A percentile compares a stretch with the other conserved stretches of the same genome.
Conservation (phyloP, 2,113 vertebrate species). For the Castor canadensis region DNA sequence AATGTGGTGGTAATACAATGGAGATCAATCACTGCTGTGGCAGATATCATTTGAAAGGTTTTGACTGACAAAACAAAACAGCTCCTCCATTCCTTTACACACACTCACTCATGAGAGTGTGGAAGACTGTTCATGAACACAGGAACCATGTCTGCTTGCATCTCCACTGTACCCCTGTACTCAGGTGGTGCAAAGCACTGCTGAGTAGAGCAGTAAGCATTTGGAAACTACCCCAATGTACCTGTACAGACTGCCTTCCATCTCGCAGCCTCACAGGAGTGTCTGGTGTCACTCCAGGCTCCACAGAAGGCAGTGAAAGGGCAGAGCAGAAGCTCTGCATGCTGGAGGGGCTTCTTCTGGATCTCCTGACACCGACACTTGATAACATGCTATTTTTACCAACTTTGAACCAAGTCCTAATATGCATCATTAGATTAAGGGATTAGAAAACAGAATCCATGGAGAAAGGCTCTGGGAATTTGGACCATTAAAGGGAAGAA, state of each 20-base stretch:
- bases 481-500: neutral
- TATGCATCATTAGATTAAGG: conserved; percentile 52
- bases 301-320: neutral
- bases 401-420: conserved; percentile 29
- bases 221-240: neutral
- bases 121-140: neutral
- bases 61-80: neutral
- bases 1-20: neutral
- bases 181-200: neutral
- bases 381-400: conserved; percentile 36
- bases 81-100: neutral
- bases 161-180: neutral
- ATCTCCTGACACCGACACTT: neutral
- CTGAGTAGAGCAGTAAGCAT: neutral
- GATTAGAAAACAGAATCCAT: conserved; percentile 57
- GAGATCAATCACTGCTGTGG: neutral
- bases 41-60: neutral
- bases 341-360: neutral
- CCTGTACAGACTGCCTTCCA: neutral
- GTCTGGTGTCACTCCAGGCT: neutral
- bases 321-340: neutral
- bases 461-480: conserved; percentile 61
- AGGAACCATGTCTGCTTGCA: neutral
- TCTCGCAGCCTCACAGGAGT: neutral
- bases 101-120: neutral